Percentiles rank a stretch among this genome's conserved stretches.
Conservation (phyloP, 2,888 invertebrate species). For the Amphipyra berbera region DNA sequence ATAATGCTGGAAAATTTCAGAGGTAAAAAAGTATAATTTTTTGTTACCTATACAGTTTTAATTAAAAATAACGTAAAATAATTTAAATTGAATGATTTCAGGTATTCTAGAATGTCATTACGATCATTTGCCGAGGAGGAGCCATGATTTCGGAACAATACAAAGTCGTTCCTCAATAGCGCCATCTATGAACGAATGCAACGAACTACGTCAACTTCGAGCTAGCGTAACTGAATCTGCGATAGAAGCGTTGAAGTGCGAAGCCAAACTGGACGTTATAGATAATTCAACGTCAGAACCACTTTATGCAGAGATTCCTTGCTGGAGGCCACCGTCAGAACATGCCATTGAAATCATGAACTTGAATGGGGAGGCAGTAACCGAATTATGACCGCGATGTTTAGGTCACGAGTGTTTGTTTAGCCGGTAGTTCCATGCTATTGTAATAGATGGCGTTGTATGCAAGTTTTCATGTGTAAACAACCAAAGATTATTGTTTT, state of each 20-base stretch:
- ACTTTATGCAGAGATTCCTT: slow-evolving; percentile 92
- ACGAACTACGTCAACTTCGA: slow-evolving; percentile 72
- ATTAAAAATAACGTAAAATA: neutral
- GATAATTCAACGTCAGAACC: slow-evolving; percentile 88
- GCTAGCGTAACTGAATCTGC: slow-evolving; percentile 78
- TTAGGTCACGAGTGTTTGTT: slow-evolving; percentile 11
- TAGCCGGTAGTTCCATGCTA: slow-evolving; percentile 29
- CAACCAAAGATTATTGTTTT: slow-evolving; percentile 60
- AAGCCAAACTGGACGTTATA: slow-evolving; percentile 81
- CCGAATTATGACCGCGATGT: slow-evolving; percentile 82
- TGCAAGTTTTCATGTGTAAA: slow-evolving; percentile 32
- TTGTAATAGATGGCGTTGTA: slow-evolving; percentile 73
- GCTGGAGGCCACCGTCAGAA: slow-evolving; percentile 86
- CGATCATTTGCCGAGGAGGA: slow-evolving; percentile 89
- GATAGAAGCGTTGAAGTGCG: slow-evolving; percentile 84
- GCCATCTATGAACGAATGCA: slow-evolving; percentile 76
- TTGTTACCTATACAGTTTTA: slow-evolving; percentile 6
- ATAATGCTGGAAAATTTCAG: slow-evolving; percentile 90
- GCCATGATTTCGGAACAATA: slow-evolving; percentile 73
- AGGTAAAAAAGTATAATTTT: slow-evolving; percentile 72
- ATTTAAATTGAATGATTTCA: slow-evolving; percentile 45
- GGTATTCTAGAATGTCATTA: slow-evolving; percentile 91
- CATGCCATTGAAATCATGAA: slow-evolving; percentile 84
- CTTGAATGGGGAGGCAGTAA: slow-evolving; percentile 85
- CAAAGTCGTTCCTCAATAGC: slow-evolving; percentile 71